Base-by-base conservation (phyloP, 2,797 vertebrate species). In the Fistularia commersonii region DNA sequence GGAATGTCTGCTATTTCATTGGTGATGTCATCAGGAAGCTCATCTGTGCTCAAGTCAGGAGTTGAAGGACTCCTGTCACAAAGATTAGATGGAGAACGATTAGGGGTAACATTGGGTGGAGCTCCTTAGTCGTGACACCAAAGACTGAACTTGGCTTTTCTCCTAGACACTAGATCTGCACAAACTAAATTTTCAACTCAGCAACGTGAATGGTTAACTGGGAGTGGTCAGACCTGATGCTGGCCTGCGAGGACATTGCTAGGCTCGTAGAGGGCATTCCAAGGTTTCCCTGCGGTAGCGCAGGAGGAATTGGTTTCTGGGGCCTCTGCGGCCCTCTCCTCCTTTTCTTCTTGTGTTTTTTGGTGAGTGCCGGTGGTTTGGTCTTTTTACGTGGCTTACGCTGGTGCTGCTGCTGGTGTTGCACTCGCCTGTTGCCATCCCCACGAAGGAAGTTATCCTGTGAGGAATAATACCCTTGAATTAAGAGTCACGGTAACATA, bases 321-420 rank as follows among this genome's bases (percentile, higher is more conserved):
- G 97, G 97, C 83, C 96, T 89, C 32, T 93, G 90, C 0, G 94
- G 95, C 32, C 92, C 94, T 89, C 94, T 94, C 77, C 95, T 90
- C 80, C 93, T 90, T 88, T 99, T 99, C 88, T 98, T 99, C 89
- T 99, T 99, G 86, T 98, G 97, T 95, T 99, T 99, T 95, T 99
- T 99, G 91, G 96, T 97, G 87, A 99, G 94, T 37, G 96, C 95
- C 79, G 97, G 95, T 40, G 97, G 97, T 90, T 99, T 99, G 5
- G 95, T 97, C 94, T 99, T 99, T 91, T 97, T 99, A 69, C 97
- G 96, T 84, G 97, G 96, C 87, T 97, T 98, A 75, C 95, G 93
- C 89, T 97, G 96, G 81, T 98, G 96, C 88, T 95, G 95, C 82
- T 97, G 94, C 89, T 98, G 96, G 91, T 98, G 95, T 85, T 97